Conservation (phyloP, 2,113 vertebrate genomes). For the Upupa epops region DNA sequence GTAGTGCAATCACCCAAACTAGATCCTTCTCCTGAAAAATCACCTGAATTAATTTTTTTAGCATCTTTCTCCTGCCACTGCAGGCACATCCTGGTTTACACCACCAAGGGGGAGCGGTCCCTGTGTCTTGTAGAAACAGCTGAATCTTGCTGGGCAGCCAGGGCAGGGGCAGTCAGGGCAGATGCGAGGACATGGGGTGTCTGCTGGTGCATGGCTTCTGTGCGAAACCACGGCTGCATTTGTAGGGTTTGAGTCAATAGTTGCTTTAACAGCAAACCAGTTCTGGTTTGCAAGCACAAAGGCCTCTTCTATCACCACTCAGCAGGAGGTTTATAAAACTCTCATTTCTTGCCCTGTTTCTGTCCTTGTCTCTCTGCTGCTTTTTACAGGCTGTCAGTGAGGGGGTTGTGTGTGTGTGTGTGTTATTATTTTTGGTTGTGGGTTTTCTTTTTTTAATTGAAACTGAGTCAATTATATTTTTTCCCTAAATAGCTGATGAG, state of each 20-base stretch:
- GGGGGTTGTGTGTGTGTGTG: too few relatives aligned
- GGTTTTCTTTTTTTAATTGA: not conserved
- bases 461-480: not conserved
- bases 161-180: not conserved
- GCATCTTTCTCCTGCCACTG: not conserved
- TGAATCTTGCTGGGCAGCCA: not conserved
- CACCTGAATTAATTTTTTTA: not conserved
- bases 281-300: constrained; percentile 26
- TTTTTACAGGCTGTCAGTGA: not conserved
- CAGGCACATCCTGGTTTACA: not conserved
- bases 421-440: not conserved
- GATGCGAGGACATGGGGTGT: not conserved
- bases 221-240: not conserved
- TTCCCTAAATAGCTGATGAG: not conserved
- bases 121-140: not conserved
- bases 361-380: not conserved
- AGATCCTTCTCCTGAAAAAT: not conserved
- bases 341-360: constrained; percentile 27
- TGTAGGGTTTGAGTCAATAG: not conserved
- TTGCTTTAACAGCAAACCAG: not conserved
- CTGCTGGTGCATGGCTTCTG: not conserved
- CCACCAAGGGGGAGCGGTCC: not conserved
- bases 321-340: not conserved
- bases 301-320: not conserved
- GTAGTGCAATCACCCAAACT: not conserved